Conservation (phyloP, 2,797 vertebrate species). For the Dryobates pubescens region DNA sequence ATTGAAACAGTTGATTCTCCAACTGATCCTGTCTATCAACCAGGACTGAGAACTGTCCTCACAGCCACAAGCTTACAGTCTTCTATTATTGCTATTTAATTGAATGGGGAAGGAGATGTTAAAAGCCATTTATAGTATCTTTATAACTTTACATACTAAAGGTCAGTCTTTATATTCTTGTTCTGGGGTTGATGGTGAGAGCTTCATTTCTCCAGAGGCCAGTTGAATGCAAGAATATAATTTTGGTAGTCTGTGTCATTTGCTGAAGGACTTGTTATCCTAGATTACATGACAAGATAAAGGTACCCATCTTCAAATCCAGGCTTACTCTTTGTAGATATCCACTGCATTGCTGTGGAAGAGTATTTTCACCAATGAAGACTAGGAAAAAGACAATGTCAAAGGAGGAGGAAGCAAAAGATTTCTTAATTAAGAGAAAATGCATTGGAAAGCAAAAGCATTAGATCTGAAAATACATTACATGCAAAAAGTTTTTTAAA, state of each 20-base stretch:
- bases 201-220: background rate
- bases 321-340: background rate
- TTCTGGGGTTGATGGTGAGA: background rate
- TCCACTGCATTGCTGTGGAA: background rate
- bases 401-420: background rate
- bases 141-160: background rate
- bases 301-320: background rate
- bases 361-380: background rate
- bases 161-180: background rate
- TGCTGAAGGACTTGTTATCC: background rate
- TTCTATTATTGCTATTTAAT: background rate
- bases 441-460: fast-evolving
- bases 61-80: background rate
- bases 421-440: background rate
- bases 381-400: background rate
- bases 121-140: background rate
- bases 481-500: background rate
- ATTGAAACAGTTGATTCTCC: background rate
- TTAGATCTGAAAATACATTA: background rate
- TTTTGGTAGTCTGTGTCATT: background rate
- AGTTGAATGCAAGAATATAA: background rate
- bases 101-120: background rate
- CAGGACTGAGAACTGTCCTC: background rate
- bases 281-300: background rate
- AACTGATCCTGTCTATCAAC: background rate